Conservation (phyloP, 2,113 vertebrate species). For the Porphyrio hochstetteri region DNA sequence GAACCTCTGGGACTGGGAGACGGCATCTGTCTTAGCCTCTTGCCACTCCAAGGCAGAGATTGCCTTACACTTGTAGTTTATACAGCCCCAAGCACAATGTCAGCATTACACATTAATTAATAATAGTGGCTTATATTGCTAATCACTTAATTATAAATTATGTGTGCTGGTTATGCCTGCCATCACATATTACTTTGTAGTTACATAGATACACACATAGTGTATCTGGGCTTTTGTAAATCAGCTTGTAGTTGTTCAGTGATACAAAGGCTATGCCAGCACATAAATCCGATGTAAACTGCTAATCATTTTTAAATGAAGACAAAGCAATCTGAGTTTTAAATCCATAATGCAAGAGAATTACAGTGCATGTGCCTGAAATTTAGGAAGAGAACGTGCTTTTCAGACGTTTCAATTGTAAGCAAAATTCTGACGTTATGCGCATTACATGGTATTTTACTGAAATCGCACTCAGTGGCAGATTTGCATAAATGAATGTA, state of each 20-base stretch:
- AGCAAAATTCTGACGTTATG: slow-evolving; percentile 57
- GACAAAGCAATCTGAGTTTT: slow-evolving; percentile 63
- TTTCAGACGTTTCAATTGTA: slow-evolving; percentile 57
- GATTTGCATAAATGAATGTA: slow-evolving; percentile 71
- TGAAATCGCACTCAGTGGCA: slow-evolving; percentile 62
- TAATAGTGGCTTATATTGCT: slow-evolving; percentile 66
- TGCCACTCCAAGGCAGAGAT: slow-evolving; percentile 38
- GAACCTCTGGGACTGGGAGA: not conserved
- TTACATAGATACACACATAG: slow-evolving; percentile 21
- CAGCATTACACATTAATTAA: slow-evolving; percentile 59
- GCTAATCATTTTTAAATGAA: slow-evolving; percentile 70
- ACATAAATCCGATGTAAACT: slow-evolving; percentile 59
- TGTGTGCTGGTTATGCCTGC: slow-evolving; percentile 66
- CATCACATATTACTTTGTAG: slow-evolving; percentile 61
- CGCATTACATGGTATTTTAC: slow-evolving; percentile 66
- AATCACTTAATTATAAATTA: slow-evolving; percentile 70
- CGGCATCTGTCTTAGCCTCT: not conserved
- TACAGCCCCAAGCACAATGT: slow-evolving; percentile 61
- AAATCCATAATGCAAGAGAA: slow-evolving; percentile 58
- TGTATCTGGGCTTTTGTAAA: slow-evolving; percentile 59
- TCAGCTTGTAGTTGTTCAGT: slow-evolving; percentile 61
- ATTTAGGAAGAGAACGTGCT: slow-evolving; percentile 51
- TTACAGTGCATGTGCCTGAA: slow-evolving; percentile 30
- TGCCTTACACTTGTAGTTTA: slow-evolving; percentile 36
- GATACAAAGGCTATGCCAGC: slow-evolving; percentile 41